These are phyloP conservation scores for Geopemphigus sp. DNA, from an alignment of 1,140 invertebrate genomes.

Conservation along the genomic window DNA sequence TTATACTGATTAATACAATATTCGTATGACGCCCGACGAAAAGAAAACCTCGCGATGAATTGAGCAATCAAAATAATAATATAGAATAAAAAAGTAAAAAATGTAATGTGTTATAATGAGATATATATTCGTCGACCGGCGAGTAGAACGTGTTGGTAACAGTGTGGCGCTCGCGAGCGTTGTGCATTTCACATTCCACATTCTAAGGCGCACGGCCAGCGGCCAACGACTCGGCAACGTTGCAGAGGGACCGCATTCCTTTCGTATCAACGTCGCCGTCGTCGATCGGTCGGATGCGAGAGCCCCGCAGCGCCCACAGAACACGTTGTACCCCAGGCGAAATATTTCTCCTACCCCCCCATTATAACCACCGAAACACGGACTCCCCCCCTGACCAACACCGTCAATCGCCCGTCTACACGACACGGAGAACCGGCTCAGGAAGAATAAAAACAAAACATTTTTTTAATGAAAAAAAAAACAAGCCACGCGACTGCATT, in stretches of 20 bases:
- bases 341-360: constrained; percentile 50
- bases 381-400: background rate
- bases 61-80: constrained; percentile 27
- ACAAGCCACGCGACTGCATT: constrained; percentile 26
- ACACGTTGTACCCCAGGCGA: constrained; percentile 41
- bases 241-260: constrained; percentile 48
- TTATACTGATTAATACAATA: too few species aligned
- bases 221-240: constrained; percentile 26
- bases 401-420: constrained; percentile 53
- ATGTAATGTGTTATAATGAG: constrained; percentile 31
- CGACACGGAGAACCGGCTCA: constrained; percentile 53
- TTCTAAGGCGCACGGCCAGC: constrained; percentile 38
- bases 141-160: constrained; percentile 44
- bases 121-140: constrained; percentile 7
- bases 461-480: background rate
- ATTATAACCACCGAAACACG: constrained; percentile 49
- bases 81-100: background rate
- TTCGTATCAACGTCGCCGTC: constrained; percentile 44
- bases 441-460: background rate
- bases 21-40: background rate
- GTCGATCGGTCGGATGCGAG: constrained; percentile 33
- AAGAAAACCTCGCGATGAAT: constrained; percentile 20
- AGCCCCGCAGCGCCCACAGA: constrained; percentile 51
- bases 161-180: constrained; percentile 29
- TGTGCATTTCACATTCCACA: constrained; percentile 49